Evolutionary conservation across 2,113 vertebrate species (phyloP).

Genomic region (Misgurnus mizolepis): DNA sequence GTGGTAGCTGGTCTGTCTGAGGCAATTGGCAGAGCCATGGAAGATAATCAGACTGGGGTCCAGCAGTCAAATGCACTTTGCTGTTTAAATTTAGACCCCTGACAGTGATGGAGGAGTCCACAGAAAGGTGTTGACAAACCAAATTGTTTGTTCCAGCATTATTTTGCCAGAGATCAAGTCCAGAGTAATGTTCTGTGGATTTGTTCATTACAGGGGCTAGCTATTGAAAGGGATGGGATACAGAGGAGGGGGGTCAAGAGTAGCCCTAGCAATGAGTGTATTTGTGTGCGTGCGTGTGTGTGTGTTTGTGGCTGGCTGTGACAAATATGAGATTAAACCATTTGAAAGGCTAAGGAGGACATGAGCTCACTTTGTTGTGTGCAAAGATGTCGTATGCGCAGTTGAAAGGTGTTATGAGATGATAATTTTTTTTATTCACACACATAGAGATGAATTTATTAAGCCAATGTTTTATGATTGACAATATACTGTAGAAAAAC

Average conservation of each 20-base stretch:
- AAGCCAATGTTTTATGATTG: background rate
- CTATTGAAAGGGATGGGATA: slow-evolving; percentile 63
- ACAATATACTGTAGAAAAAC: no score
- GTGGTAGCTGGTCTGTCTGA: slow-evolving; percentile 94
- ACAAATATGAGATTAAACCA: slow-evolving; percentile 50
- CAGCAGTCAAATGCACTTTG: slow-evolving; percentile 99
- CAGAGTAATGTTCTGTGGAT: slow-evolving; percentile 99
- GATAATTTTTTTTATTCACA: background rate
- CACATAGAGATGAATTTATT: background rate
- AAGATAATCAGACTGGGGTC: slow-evolving; percentile 99
- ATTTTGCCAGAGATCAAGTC: slow-evolving; percentile 99
- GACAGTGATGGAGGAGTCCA: slow-evolving; percentile 99
- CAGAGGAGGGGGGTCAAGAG: slow-evolving; percentile 41
- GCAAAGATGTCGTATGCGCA: slow-evolving; percentile 16
- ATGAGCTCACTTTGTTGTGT: slow-evolving; percentile 37
- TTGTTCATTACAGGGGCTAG: slow-evolving; percentile 95
- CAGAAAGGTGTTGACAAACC: slow-evolving; percentile 99
- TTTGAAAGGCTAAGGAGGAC: slow-evolving; percentile 71
- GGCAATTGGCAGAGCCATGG: slow-evolving; percentile 97
- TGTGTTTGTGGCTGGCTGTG: slow-evolving; percentile 21
- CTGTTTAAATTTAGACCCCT: slow-evolving; percentile 98
- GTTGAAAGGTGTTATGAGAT: slow-evolving; percentile 33
- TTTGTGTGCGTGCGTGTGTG: slow-evolving; percentile 47
- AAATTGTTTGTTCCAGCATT: slow-evolving; percentile 99
- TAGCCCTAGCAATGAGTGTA: slow-evolving; percentile 72